phyloP scores from a whole-genome alignment of 2,888 invertebrate species.

The Ophion slaviceki region DNA sequence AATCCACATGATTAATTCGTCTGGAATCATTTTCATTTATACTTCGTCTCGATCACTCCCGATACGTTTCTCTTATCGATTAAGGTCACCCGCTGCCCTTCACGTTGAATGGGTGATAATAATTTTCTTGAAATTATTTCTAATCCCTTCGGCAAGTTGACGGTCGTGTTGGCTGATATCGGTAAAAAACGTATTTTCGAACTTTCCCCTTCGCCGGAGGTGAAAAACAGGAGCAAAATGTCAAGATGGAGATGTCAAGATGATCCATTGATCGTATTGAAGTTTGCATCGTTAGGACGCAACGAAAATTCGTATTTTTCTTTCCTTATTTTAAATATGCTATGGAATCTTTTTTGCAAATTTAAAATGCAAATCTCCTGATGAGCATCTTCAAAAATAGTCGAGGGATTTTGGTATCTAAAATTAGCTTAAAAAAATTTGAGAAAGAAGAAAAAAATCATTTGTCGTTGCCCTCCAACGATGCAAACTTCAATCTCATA shows the following conservation, averaged over 20 bases:
- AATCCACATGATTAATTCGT: conserved; percentile 48
- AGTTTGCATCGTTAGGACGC: too few relatives aligned
- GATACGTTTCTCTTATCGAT: neutral
- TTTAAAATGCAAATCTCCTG: too few relatives aligned
- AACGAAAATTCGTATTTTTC: too few relatives aligned
- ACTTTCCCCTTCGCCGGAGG: neutral
- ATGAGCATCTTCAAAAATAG: too few relatives aligned
- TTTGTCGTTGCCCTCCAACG: too few relatives aligned
- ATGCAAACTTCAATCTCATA: too few relatives aligned
- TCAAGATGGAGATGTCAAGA: neutral
- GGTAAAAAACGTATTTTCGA: neutral
- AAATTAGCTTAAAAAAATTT: too few relatives aligned
- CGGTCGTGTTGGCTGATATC: neutral
- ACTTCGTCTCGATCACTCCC: neutral
- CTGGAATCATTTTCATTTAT: conserved; percentile 12
- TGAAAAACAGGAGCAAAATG: neutral
- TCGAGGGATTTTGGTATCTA: too few relatives aligned
- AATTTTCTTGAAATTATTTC: neutral
- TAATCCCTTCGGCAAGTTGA: neutral
- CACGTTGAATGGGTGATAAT: neutral
- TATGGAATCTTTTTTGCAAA: too few relatives aligned
- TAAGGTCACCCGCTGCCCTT: neutral
- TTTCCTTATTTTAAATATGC: too few relatives aligned
- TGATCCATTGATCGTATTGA: too few relatives aligned
- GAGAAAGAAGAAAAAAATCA: too few relatives aligned